Evolutionary conservation across 2,113 vertebrate genomes (phyloP), one percentile per base, ranked within the genome.

Genomic region (Festucalex cinctus): DNA sequence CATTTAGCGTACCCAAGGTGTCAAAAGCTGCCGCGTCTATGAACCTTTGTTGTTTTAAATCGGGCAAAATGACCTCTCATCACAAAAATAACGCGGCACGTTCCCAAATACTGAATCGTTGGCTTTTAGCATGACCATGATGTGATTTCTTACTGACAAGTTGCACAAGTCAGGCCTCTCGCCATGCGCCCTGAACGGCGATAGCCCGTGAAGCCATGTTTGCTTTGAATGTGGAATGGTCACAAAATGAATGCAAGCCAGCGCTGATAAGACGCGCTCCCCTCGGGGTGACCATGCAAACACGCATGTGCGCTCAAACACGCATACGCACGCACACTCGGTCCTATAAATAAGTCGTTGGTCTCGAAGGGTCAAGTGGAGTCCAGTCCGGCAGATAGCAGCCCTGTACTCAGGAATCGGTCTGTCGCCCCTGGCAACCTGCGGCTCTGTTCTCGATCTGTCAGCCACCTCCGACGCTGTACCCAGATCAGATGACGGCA

Each of bases 321-420:
- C 28, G 63, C 28, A 66, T 26, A 63, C 54, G 49, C 54, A 62
- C 41, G 68, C 62, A 70, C 20, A 61, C 51, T 12, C 28, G n/a
- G 77, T 49, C 6, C 84, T 90, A 90, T 86, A 83, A 86, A 90
- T 91, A 91, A 64, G 39, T 72, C 67, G 59, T 32, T 66, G 63
- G 78, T 81, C 80, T 77, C 74, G 73, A 48, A 41, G 75, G 82
- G 88, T 88, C 85, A 88, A 90, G 90, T 88, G 83, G 86, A 87
- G 82, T 86, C 73, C 77, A 75, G 75, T 44, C 72, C 68, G 64
- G 80, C 72, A 85, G 88, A 91, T 88, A 86, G 35, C 78, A 63
- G 71, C 58, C 46, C 79, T 76, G 70, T 79, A 64, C 49, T 76
- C 74, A 64, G 66, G 32, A 75, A 75, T 70, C 81, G 67, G 72